A percentile compares a stretch with the other conserved stretches of the same genome.
Evolutionary conservation across 1,140 invertebrate species (phyloP).

Genomic region (Gerris buenoi): DNA sequence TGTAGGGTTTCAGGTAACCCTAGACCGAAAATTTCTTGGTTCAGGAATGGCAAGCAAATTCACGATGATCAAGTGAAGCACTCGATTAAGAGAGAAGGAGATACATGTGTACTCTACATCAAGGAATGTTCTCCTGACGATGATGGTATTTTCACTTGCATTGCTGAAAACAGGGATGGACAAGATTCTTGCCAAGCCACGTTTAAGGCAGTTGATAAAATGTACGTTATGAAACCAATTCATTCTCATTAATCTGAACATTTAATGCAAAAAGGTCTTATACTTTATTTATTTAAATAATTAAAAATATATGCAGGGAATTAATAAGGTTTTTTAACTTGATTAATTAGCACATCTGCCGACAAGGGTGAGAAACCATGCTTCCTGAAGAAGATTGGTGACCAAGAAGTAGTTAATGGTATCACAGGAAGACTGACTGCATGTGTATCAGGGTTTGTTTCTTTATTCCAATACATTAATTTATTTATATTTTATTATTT

Average conservation of each 20-base stretch:
- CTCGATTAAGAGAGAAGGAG: conserved; percentile 59
- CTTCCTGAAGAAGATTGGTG: conserved; percentile 77
- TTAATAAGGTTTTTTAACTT: too few relatives aligned
- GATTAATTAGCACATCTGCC: conserved; percentile 53
- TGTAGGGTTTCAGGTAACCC: conserved; percentile 74
- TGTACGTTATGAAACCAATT: too few relatives aligned
- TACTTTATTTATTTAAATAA: too few relatives aligned
- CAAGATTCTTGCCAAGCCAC: conserved; percentile 55
- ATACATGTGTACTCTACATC: conserved; percentile 57
- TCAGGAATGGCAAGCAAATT: conserved; percentile 55
- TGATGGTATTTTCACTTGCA: conserved; percentile 58
- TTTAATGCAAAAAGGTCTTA: too few relatives aligned
- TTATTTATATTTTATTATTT: too few relatives aligned
- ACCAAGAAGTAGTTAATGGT: conserved; percentile 70
- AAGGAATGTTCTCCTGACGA: conserved; percentile 49
- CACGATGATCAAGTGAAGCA: conserved; percentile 49
- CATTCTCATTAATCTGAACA: too few relatives aligned
- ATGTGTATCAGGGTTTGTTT: conserved; percentile 52
- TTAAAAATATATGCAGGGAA: too few relatives aligned
- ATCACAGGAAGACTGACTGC: conserved; percentile 85
- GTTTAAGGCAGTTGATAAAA: conserved; percentile 61
- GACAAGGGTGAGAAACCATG: conserved; percentile 65
- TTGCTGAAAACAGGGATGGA: conserved; percentile 64
- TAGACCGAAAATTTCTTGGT: conserved; percentile 72
- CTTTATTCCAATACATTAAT: too few relatives aligned